A percentile compares a stretch with the other conserved stretches of the same genome.
phyloP scores from a whole-genome alignment of 2,113 vertebrate genomes.

The Calypte anna region DNA sequence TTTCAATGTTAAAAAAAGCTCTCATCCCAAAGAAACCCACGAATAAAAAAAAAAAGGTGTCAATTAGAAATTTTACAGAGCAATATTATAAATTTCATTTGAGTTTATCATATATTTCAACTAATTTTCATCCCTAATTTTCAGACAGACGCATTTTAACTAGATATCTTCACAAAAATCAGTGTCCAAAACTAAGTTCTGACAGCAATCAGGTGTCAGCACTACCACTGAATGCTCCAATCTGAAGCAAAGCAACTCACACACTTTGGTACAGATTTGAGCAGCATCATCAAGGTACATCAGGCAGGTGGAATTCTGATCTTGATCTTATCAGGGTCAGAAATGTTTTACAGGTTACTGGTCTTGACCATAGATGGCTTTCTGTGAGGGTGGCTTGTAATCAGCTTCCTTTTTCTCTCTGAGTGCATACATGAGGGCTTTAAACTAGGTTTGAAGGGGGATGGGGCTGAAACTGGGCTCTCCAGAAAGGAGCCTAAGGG shows the following conservation, averaged over 20 bases:
- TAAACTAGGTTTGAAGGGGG: too few species aligned
- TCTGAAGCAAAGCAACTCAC: neutral
- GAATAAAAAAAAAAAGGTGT: neutral
- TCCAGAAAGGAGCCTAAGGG: too few species aligned
- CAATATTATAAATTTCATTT: neutral
- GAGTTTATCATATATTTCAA: neutral
- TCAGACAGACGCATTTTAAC: neutral
- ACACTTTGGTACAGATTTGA: neutral
- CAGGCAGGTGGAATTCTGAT: neutral
- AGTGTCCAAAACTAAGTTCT: neutral
- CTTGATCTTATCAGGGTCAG: neutral
- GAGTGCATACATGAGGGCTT: too few species aligned
- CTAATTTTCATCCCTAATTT: neutral
- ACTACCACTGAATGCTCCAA: neutral
- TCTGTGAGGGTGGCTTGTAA: neutral
- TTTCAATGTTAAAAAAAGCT: neutral
- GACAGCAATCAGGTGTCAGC: neutral
- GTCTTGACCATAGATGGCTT: neutral
- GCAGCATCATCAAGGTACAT: fast-evolving
- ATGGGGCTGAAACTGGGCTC: too few species aligned
- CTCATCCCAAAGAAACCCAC: neutral
- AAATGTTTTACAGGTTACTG: fast-evolving
- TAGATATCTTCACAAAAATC: neutral
- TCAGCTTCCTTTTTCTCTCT: neutral
- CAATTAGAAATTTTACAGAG: neutral